Percentiles rank a stretch among this genome's conserved stretches.
Conservation (phyloP, 1,140 invertebrate genomes). For the Gonatopus flavifemur region DNA sequence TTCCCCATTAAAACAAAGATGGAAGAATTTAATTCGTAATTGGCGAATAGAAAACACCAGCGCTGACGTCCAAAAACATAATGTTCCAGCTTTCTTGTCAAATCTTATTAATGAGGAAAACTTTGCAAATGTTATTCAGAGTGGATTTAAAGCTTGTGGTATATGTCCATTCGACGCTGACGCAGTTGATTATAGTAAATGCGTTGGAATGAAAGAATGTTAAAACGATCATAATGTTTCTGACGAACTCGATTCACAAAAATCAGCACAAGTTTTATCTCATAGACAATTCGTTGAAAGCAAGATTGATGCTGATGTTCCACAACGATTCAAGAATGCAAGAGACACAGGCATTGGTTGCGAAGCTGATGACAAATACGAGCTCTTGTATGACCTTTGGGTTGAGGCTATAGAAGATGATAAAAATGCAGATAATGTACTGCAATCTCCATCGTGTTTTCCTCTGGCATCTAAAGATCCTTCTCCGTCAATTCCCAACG, state of each 20-base stretch:
- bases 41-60: no score
- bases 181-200: no score
- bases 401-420: conserved; percentile 7
- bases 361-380: conserved; percentile 9
- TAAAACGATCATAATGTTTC: conserved; percentile 1
- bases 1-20: no score
- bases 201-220: conserved; percentile 8
- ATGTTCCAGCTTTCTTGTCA: conserved; percentile 29
- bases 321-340: conserved; percentile 7
- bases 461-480: background rate
- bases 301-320: background rate
- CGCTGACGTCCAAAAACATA: conserved; percentile 26
- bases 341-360: no score
- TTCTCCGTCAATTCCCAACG: background rate
- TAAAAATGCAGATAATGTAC: conserved; percentile 2
- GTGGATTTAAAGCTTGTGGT: conserved; percentile 39
- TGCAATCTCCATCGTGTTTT: no score
- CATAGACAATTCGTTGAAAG: background rate
- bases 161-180: no score
- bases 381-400: conserved; percentile 7
- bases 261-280: background rate
- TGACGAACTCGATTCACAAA: no score
- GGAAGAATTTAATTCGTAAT: no score
- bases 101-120: conserved; percentile 19
- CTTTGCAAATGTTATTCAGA: conserved; percentile 18